phyloP scores from a whole-genome alignment of 1,140 invertebrate genomes.

The Megalonaias nervosa region DNA sequence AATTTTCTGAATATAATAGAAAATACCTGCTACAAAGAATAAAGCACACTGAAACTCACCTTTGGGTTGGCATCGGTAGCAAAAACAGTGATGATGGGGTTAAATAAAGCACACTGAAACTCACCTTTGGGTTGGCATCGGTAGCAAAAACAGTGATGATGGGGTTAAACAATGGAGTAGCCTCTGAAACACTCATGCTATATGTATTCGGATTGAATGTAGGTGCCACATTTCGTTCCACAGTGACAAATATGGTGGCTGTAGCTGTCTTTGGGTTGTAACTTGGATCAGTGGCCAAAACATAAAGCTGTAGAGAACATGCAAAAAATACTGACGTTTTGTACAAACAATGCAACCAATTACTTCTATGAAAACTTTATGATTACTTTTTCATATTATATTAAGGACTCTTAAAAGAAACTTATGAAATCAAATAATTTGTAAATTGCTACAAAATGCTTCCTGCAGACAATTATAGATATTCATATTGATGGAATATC shows the following conservation, averaged over 20 bases:
- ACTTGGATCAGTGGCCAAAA: constrained; percentile 37
- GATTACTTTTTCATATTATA: no score
- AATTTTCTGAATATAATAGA: no score
- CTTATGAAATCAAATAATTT: no score
- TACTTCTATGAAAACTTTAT: no score
- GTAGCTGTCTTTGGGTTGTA: constrained; percentile 12
- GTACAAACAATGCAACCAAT: no score
- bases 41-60: no score
- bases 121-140: constrained; percentile 37
- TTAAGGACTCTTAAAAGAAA: no score
- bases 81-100: constrained; percentile 18
- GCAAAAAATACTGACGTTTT: not conserved
- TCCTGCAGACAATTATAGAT: no score
- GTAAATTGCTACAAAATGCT: no score
- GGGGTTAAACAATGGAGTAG: constrained; percentile 9
- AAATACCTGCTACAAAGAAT: no score
- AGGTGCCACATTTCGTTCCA: constrained; percentile 45
- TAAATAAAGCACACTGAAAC: not conserved
- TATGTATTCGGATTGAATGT: constrained; percentile 4
- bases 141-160: constrained; percentile 29
- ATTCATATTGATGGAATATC: no score
- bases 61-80: constrained; percentile 44
- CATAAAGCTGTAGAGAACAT: constrained; percentile 33
- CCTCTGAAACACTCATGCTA: constrained; percentile 34
- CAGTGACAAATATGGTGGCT: constrained; percentile 31